Conservation (phyloP, 2,797 vertebrate species). For the Semaprochilodus insignis region DNA sequence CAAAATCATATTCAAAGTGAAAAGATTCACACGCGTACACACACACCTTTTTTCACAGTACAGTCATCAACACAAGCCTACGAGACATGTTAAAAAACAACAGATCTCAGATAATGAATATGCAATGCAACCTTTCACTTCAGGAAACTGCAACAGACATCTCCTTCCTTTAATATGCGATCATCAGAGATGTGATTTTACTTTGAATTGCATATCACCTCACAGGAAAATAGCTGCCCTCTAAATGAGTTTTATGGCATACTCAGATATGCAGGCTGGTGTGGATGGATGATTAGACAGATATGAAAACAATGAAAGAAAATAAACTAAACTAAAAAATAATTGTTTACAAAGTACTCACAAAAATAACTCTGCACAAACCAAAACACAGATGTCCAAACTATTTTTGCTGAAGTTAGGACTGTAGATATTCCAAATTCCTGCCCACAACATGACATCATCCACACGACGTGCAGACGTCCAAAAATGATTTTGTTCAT, state of each 20-base stretch:
- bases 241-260: background rate
- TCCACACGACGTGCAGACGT: background rate
- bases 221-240: conserved; percentile 12
- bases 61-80: conserved; percentile 36
- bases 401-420: background rate
- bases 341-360: background rate
- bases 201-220: conserved; percentile 26
- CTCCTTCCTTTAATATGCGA: conserved; percentile 18
- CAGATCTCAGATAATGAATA: conserved; percentile 37
- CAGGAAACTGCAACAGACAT: conserved; percentile 17
- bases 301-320: background rate
- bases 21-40: conserved; percentile 10
- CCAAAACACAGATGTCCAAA: background rate
- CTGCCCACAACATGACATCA: background rate
- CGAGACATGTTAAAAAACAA: conserved; percentile 10
- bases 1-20: conserved; percentile 24
- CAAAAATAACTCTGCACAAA: background rate
- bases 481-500: background rate
- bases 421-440: background rate
- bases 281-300: background rate
- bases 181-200: conserved; percentile 23
- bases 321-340: background rate
- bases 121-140: conserved; percentile 50
- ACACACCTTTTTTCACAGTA: conserved; percentile 27
- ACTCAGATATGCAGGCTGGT: background rate